These are phyloP conservation scores for Burhinus oedicnemus DNA, from an alignment of 2,113 vertebrate species.

Conservation along the genomic window DNA sequence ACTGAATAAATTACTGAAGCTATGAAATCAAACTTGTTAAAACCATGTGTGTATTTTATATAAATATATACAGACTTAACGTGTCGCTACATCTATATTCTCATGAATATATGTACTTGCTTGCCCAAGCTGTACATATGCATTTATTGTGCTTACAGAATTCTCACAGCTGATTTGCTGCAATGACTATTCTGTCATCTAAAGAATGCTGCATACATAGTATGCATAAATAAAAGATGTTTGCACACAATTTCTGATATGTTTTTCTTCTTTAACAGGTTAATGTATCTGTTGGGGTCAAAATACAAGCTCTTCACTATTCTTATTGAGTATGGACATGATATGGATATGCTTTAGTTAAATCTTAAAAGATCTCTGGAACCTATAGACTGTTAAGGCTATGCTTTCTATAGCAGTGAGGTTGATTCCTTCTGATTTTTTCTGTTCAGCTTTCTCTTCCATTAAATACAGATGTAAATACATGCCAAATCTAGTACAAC, in stretches of 20 bases:
- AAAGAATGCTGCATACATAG: not conserved
- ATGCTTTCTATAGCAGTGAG: not conserved
- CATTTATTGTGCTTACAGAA: not conserved
- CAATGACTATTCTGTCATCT: not conserved
- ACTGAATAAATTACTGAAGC: not conserved
- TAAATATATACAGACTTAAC: too few relatives aligned
- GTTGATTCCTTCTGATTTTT: not conserved
- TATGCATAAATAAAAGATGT: not conserved
- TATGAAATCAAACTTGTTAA: not conserved
- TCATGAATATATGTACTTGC: not conserved
- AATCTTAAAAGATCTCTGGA: not conserved
- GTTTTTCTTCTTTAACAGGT: not conserved
- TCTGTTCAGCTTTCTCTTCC: not conserved
- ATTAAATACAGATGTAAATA: not conserved
- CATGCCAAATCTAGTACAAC: not conserved
- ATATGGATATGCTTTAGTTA: not conserved
- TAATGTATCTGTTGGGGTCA: not conserved
- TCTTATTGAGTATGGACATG: not conserved
- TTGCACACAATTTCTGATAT: not conserved
- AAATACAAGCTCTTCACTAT: not conserved
- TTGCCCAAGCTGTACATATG: not conserved
- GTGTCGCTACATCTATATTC: not conserved
- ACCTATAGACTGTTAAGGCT: not conserved
- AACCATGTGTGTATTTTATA: not conserved
- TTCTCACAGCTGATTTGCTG: not conserved